phyloP scores from a whole-genome alignment of 1,140 invertebrate genomes.

The Pentalonia nigronervosa region DNA sequence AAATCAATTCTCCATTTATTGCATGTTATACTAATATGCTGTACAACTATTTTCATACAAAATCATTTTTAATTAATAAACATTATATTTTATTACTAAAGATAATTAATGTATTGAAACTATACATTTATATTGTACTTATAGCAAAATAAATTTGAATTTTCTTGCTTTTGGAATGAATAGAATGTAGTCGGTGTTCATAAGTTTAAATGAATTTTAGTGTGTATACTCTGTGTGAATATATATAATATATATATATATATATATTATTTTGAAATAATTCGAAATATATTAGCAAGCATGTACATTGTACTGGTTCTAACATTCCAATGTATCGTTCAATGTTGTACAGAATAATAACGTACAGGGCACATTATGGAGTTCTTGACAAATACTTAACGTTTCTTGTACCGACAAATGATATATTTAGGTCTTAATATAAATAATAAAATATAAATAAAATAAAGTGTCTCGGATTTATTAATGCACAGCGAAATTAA shows the following conservation, averaged over 20 bases:
- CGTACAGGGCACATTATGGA: not conserved
- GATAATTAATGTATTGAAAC: not conserved
- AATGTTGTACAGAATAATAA: not conserved
- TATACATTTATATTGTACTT: not conserved
- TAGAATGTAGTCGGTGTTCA: not conserved
- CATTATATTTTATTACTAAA: not conserved
- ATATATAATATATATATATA: not conserved
- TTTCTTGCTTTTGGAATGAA: not conserved
- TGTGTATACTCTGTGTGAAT: not conserved
- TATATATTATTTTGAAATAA: not conserved
- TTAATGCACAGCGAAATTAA: not conserved
- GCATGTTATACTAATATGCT: not conserved
- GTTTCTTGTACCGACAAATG: not conserved
- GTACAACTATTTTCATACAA: not conserved
- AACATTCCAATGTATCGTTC: conserved; percentile 14
- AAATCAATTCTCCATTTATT: not conserved
- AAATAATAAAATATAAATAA: not conserved
- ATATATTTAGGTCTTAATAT: not conserved
- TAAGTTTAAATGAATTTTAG: conserved; percentile 9
- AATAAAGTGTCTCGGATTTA: not conserved
- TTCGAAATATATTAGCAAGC: not conserved
- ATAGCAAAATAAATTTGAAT: not conserved
- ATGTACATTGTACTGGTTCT: not conserved
- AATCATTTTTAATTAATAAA: not conserved
- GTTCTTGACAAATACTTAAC: conserved; percentile 4